Conservation (phyloP, 2,888 invertebrate species). For the Lymantria monacha region DNA sequence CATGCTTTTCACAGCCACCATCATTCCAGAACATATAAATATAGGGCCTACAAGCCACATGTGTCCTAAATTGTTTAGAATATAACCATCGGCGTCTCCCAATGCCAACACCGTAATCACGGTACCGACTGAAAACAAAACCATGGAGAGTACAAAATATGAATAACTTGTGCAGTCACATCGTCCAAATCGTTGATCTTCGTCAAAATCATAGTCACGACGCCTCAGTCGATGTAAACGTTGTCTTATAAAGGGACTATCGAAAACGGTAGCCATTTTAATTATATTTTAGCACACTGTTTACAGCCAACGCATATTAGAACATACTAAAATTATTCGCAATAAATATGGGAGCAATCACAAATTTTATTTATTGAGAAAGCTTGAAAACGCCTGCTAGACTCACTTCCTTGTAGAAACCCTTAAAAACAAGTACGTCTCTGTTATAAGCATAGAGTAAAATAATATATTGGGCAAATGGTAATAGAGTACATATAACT, state of each 20-base stretch:
- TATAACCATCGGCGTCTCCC: conserved; percentile 83
- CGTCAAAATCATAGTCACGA: conserved; percentile 82
- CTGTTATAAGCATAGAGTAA: too few relatives aligned
- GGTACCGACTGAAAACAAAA: conserved; percentile 84
- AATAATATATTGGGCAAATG: too few relatives aligned
- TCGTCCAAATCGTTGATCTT: conserved; percentile 83
- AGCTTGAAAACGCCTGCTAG: conserved; percentile 16
- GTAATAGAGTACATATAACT: too few relatives aligned
- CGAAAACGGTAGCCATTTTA: conserved; percentile 84
- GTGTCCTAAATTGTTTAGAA: conserved; percentile 84
- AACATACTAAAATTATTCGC: conserved; percentile 10
- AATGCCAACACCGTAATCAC: conserved; percentile 84
- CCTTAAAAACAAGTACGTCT: too few relatives aligned
- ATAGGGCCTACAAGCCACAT: conserved; percentile 87
- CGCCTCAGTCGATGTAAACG: conserved; percentile 82
- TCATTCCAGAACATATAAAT: conserved; percentile 85
- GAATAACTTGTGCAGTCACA: conserved; percentile 86
- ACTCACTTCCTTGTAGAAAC: neutral
- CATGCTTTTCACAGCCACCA: conserved; percentile 86
- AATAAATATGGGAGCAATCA: conserved; percentile 14
- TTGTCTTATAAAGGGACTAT: conserved; percentile 83
- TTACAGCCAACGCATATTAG: conserved; percentile 37
- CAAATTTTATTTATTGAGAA: conserved; percentile 32
- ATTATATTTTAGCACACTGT: conserved; percentile 23
- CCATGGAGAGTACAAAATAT: conserved; percentile 84